Evolutionary conservation across 1,140 invertebrate genomes (phyloP).

Genomic region (Hyles euphorbiae): DNA sequence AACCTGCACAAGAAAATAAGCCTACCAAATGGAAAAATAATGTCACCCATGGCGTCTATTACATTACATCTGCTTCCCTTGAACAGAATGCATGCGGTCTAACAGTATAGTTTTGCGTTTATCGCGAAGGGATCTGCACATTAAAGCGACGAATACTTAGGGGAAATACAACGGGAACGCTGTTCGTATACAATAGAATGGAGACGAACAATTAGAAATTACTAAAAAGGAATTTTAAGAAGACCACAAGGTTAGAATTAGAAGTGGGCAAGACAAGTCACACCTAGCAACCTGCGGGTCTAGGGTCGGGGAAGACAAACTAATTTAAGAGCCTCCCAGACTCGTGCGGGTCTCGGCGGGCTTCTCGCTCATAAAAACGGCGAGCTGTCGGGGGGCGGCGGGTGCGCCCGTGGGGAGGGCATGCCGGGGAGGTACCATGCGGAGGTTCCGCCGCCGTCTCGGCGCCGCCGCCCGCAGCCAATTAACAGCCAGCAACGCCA

Average conservation of each 20-base stretch:
- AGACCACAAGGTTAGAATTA: neutral
- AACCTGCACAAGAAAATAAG: constrained; percentile 71
- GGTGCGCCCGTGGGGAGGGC: constrained; percentile 38
- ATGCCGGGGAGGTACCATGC: constrained; percentile 52
- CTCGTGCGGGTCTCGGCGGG: constrained; percentile 53
- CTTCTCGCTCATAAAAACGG: constrained; percentile 65
- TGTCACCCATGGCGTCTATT: constrained; percentile 51
- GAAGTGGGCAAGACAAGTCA: constrained; percentile 1
- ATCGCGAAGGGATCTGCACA: too few relatives aligned
- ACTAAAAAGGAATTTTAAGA: neutral
- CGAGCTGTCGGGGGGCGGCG: constrained; percentile 40
- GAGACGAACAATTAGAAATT: too few relatives aligned
- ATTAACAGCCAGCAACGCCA: constrained; percentile 70
- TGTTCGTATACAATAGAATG: too few relatives aligned
- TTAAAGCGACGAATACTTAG: too few relatives aligned
- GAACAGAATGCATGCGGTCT: too few relatives aligned
- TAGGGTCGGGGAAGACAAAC: constrained; percentile 43
- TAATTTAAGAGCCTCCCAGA: constrained; percentile 61
- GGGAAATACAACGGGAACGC: too few relatives aligned
- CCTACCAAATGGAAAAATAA: constrained; percentile 70
- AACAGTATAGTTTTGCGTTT: too few relatives aligned
- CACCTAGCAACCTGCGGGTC: constrained; percentile 19
- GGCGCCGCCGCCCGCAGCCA: constrained; percentile 72
- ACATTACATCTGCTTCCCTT: constrained; percentile 24
- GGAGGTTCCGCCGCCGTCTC: constrained; percentile 72